Evolutionary conservation across 2,797 vertebrate genomes (phyloP), one percentile per base, ranked within the genome.

Genomic region (Pipistrellus kuhlii): DNA sequence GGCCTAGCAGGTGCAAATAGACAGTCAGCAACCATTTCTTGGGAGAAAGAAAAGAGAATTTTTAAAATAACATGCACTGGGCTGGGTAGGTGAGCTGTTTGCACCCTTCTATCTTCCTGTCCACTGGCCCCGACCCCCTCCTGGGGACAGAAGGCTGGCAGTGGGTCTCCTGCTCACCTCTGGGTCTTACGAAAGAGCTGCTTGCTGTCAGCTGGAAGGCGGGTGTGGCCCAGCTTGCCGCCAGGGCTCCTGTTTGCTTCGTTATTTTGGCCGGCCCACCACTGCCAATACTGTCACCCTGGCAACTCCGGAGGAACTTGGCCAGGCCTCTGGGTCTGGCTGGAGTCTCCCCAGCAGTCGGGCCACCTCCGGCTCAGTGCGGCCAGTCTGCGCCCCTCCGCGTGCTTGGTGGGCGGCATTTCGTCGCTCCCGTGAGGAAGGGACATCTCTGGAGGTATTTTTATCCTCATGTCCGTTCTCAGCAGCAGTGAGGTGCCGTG

Each of bases 241-340:
- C 95, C 93, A 35, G 57, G 89, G 94, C 87, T 78, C 92, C 90
- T 96, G 97, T 96, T 96, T 96, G 96, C 95, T 89, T 46, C 93
- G 90, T 96, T 90, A 95, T 95, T 96, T 97, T 87, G 89, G 96
- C 90, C 48, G 23, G 77, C 89, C 18, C 20, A 9, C 21, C 2
- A 11, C 88, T 88, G 92, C 95, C 76, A 82, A 77, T 7, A 35
- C 89, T 38, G 97, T 97, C 84, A 2, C 96, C 62, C 27, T 91
- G 91, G 95, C 91, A 96, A 93, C 96, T 78, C 5, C 0, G 44
- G 86, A 94, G 91, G 96, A 94, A 88, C 75, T 75, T 44, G 83
- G 85, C 93, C 59, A 18, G 88, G 85, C 81, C 55, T 75, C 55
- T 30, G 82, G 66, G 83, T 30, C 23, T 8, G 83, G 59, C 83